Conservation (phyloP, 2,113 vertebrate species). For the Cephalophus harveyi region DNA sequence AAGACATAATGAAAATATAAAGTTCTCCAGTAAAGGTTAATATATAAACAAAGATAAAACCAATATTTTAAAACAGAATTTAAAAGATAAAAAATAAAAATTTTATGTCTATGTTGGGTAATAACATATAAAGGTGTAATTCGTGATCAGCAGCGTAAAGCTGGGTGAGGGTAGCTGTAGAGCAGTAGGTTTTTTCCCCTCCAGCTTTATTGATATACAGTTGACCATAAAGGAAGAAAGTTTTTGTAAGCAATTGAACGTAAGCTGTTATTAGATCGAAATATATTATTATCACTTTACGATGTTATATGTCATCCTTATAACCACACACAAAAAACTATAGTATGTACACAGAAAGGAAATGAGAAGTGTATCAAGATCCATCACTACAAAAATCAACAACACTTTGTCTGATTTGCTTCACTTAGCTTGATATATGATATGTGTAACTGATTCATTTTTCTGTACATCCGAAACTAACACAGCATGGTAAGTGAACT, state of each 20-base stretch:
- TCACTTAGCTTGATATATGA: neutral
- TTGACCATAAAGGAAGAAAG: neutral
- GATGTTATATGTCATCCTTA: neutral
- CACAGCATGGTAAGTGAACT: neutral
- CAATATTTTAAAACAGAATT: neutral
- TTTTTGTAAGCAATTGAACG: neutral
- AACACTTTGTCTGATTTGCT: neutral
- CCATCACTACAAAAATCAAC: neutral
- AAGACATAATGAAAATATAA: neutral
- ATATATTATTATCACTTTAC: neutral
- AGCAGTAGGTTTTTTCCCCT: neutral
- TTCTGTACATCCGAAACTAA: neutral
- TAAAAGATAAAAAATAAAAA: neutral
- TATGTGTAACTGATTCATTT: neutral
- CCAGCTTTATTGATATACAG: neutral
- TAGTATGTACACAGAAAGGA: neutral
- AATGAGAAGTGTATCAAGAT: neutral
- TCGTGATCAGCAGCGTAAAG: neutral
- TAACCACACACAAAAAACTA: neutral
- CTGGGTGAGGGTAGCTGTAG: neutral
- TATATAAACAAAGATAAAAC: neutral
- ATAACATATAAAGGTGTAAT: neutral
- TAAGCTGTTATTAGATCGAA: neutral
- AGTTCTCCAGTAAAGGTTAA: neutral
- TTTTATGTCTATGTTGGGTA: neutral